These are phyloP conservation scores for Erebia aethiops DNA, from an alignment of 2,888 invertebrate genomes.

Conservation along the genomic window DNA sequence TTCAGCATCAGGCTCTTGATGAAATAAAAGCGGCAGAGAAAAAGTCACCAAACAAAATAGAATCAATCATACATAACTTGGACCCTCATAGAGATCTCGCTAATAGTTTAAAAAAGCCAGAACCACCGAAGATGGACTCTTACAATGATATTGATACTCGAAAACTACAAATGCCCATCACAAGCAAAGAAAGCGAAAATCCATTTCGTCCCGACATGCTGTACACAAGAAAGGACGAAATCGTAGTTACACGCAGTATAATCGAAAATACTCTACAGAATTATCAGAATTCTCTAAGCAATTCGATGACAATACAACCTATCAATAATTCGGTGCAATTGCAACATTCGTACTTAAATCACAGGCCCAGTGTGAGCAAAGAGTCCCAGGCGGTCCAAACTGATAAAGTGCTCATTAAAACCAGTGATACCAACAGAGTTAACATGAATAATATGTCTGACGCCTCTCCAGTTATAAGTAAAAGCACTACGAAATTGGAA, in stretches of 20 bases:
- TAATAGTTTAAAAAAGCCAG: slow-evolving; percentile 60
- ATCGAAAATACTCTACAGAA: slow-evolving; percentile 66
- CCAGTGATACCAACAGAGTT: slow-evolving; percentile 61
- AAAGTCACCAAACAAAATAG: slow-evolving; percentile 71
- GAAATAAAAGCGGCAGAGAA: slow-evolving; percentile 64
- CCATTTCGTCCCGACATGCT: slow-evolving; percentile 66
- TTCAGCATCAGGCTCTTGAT: slow-evolving; percentile 71
- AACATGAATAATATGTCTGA: slow-evolving; percentile 59
- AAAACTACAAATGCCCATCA: slow-evolving; percentile 56
- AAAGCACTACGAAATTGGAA: slow-evolving; percentile 71
- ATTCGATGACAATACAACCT: slow-evolving; percentile 75
- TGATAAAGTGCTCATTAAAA: slow-evolving; percentile 65
- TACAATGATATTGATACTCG: slow-evolving; percentile 63
- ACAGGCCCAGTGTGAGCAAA: slow-evolving; percentile 63
- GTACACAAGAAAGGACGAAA: slow-evolving; percentile 68
- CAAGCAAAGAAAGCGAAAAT: slow-evolving; percentile 65
- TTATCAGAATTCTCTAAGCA: slow-evolving; percentile 65
- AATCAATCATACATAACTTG: slow-evolving; percentile 67
- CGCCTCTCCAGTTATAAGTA: slow-evolving; percentile 63
- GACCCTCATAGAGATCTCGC: slow-evolving; percentile 65
- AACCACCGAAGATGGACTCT: slow-evolving; percentile 64
- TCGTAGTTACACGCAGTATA: slow-evolving; percentile 68
- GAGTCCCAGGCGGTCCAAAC: slow-evolving; percentile 73
- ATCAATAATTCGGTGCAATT: slow-evolving; percentile 64
- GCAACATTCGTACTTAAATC: slow-evolving; percentile 67